Conservation (phyloP, 2,888 invertebrate genomes). For the Flexamia atlantica region DNA sequence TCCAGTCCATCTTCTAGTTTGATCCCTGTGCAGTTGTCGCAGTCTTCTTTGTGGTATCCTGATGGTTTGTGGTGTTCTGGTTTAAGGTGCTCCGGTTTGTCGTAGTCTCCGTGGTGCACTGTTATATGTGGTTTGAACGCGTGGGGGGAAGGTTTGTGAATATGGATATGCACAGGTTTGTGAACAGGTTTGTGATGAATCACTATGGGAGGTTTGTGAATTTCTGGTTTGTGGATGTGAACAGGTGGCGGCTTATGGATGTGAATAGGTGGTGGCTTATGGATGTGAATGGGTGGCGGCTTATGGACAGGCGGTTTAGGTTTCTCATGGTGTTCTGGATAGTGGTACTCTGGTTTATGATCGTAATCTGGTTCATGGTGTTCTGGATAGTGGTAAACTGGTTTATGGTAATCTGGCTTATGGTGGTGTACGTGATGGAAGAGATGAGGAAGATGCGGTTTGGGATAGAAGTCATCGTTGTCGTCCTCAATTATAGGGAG, state of each 20-base stretch:
- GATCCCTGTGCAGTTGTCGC: background rate
- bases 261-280: background rate
- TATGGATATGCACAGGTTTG: conserved; percentile 16
- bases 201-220: conserved; percentile 6
- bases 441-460: background rate
- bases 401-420: too few species aligned
- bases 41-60: conserved; percentile 1
- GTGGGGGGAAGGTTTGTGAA: background rate
- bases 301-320: background rate
- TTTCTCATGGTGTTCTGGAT: background rate
- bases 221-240: conserved; percentile 12
- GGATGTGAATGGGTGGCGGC: background rate
- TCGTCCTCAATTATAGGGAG: background rate
- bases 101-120: background rate
- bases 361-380: too few species aligned
- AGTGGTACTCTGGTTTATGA: too few species aligned
- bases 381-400: too few species aligned
- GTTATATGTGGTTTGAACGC: background rate
- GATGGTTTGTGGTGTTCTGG: background rate
- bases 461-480: background rate
- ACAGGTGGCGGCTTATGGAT: background rate
- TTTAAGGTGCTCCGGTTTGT: background rate
- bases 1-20: background rate
- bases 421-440: background rate
- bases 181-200: conserved; percentile 13